A percentile compares a stretch with the other conserved stretches of the same genome.
These are phyloP conservation scores for Apamea epomidion DNA, from an alignment of 2,888 invertebrate genomes.

Conservation along the genomic window DNA sequence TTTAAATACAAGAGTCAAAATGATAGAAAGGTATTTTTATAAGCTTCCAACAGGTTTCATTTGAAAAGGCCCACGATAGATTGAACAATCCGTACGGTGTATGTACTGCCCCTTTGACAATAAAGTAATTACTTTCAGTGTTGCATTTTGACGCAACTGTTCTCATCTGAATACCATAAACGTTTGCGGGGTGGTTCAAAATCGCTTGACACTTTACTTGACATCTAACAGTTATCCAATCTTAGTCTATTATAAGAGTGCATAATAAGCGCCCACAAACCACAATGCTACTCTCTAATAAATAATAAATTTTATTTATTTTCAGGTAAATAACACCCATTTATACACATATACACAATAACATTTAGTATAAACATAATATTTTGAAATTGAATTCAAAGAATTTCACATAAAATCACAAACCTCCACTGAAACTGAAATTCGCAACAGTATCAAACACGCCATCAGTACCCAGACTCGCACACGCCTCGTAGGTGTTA, in stretches of 20 bases:
- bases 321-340: no score
- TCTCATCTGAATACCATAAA: background rate
- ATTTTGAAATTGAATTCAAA: background rate
- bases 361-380: background rate
- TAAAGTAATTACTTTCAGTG: background rate
- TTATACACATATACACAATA: no score
- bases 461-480: background rate
- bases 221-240: background rate
- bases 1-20: background rate
- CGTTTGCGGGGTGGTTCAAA: background rate
- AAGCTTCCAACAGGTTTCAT: no score
- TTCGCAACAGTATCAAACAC: slow-evolving; percentile 33
- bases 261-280: background rate
- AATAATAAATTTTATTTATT: no score
- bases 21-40: background rate
- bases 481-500: slow-evolving; percentile 68
- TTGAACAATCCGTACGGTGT: background rate
- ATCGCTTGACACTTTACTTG: background rate
- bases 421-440: background rate
- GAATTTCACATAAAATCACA: background rate
- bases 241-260: background rate
- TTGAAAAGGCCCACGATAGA: background rate
- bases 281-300: background rate
- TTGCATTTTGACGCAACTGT: background rate
- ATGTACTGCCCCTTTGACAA: background rate